Conservation (phyloP, 2,113 vertebrate genomes). For the Sorex araneus region DNA sequence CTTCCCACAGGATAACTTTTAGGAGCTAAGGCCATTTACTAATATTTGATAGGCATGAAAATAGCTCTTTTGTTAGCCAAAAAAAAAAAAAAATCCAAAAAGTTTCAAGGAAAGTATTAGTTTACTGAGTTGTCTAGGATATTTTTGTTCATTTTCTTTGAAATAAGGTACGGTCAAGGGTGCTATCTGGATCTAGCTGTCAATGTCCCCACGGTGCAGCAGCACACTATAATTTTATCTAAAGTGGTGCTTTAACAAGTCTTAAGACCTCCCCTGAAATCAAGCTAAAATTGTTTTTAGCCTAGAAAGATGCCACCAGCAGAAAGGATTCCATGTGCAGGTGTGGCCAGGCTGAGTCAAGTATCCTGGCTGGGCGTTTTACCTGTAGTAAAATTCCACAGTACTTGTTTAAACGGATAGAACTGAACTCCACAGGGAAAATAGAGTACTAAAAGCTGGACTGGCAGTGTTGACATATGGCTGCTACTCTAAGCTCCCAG, state of each 20-base stretch:
- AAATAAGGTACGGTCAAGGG: conserved; percentile 53
- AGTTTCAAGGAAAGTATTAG: conserved; percentile 5
- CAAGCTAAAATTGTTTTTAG: conserved; percentile 1
- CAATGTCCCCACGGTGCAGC: not conserved
- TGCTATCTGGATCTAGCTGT: conserved; percentile 21
- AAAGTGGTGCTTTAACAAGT: not conserved
- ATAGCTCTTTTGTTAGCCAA: not conserved
- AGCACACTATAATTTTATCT: not conserved
- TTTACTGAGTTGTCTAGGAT: conserved; percentile 21
- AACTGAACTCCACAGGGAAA: not conserved
- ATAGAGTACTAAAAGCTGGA: conserved; percentile 3
- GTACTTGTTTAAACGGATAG: not conserved
- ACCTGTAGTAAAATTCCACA: not conserved
- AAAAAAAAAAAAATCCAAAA: not conserved
- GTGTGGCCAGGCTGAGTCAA: not conserved
- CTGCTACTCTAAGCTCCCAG: not conserved
- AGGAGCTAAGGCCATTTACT: conserved; percentile 28
- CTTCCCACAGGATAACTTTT: conserved; percentile 38
- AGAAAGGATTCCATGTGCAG: not conserved
- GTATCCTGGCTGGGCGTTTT: not conserved
- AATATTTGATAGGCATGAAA: conserved; percentile 30
- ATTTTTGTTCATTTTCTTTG: conserved; percentile 63
- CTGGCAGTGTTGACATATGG: not conserved
- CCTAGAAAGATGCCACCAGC: not conserved
- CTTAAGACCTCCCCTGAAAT: conserved; percentile 40